Evolutionary conservation across 2,113 vertebrate genomes (phyloP).

Genomic region (Jacana jacana): DNA sequence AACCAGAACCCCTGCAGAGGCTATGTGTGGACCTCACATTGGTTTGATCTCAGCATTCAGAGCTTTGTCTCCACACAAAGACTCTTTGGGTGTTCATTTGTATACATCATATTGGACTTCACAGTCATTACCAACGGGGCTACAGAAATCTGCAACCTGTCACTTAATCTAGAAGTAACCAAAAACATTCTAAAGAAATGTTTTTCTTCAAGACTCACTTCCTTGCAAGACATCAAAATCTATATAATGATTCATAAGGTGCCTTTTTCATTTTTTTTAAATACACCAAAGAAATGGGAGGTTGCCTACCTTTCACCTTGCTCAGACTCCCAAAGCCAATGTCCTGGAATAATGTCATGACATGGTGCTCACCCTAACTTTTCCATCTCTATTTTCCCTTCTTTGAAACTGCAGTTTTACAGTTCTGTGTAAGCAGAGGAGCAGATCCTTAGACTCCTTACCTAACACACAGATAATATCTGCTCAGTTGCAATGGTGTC

Average conservation of each 20-base stretch:
- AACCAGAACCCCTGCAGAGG: not conserved
- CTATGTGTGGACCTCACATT: fast-evolving
- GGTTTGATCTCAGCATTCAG: not conserved
- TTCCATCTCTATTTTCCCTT: not conserved
- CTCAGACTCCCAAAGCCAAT: not conserved
- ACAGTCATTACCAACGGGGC: too few relatives aligned
- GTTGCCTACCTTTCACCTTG: not conserved
- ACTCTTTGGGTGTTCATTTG: not conserved
- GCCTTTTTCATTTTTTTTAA: too few relatives aligned
- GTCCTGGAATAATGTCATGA: not conserved
- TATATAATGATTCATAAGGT: not conserved
- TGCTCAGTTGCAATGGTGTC: not conserved
- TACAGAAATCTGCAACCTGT: not conserved
- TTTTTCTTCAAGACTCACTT: not conserved
- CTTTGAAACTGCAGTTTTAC: not conserved
- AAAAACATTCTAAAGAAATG: not conserved
- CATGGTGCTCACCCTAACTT: not conserved
- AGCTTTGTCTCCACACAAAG: not conserved
- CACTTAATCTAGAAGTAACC: not conserved
- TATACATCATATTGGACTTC: not conserved
- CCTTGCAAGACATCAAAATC: not conserved
- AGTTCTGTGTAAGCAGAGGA: not conserved
- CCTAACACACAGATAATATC: not conserved
- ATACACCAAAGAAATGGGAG: not conserved
- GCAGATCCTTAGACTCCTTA: not conserved